Conservation (phyloP, 2,113 vertebrate genomes). For the Antennarius striatus region DNA sequence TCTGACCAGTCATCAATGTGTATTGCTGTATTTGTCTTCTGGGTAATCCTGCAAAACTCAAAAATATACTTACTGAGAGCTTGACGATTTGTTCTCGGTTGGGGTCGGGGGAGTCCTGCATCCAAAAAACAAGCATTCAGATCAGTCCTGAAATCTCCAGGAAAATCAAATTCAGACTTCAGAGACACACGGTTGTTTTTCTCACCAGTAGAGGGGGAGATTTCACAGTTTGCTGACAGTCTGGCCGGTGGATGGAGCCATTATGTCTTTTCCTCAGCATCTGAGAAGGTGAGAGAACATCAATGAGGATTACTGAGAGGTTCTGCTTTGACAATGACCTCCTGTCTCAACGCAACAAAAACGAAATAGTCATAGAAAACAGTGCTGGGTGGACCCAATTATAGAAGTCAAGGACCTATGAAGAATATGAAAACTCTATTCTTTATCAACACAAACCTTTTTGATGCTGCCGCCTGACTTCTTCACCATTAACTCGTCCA, state of each 20-base stretch:
- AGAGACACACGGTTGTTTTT: neutral
- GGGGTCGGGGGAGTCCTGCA: slow-evolving; percentile 91
- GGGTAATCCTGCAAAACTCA: too few relatives aligned
- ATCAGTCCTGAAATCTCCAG: neutral
- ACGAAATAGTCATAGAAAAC: too few relatives aligned
- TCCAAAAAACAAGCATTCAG: neutral
- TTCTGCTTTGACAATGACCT: too few relatives aligned
- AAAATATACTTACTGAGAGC: slow-evolving; percentile 87
- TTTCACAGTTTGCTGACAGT: slow-evolving; percentile 95
- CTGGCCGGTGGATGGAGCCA: slow-evolving; percentile 84
- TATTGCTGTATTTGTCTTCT: too few relatives aligned
- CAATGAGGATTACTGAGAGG: neutral
- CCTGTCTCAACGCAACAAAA: too few relatives aligned
- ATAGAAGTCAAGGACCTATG: too few relatives aligned
- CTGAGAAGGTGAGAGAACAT: slow-evolving; percentile 63
- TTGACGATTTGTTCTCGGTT: slow-evolving; percentile 90
- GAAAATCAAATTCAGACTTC: neutral
- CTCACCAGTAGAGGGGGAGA: slow-evolving; percentile 94
- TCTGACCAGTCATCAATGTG: too few relatives aligned
- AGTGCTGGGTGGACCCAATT: too few relatives aligned
- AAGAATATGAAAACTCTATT: neutral
- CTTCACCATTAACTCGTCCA: slow-evolving; percentile 98
- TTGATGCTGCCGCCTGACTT: slow-evolving; percentile 97
- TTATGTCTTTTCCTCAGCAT: slow-evolving; percentile 89
- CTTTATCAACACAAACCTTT: slow-evolving; percentile 81